Conservation (phyloP, 1,140 invertebrate species). For the Hyles vespertilio region DNA sequence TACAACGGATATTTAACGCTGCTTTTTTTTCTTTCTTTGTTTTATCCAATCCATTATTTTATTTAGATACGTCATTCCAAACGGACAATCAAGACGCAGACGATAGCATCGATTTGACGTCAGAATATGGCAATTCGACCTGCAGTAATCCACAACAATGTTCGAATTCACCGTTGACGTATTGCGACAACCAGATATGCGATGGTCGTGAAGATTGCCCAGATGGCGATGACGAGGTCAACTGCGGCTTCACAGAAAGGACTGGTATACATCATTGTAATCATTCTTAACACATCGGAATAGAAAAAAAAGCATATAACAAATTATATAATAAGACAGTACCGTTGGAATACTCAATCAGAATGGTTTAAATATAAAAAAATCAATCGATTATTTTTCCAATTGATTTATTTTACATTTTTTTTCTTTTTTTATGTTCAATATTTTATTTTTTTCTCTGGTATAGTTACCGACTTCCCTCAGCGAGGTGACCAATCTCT, state of each 20-base stretch:
- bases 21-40: slow-evolving; percentile 12
- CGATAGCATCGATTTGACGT: neutral
- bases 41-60: neutral
- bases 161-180: neutral
- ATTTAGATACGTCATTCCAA: slow-evolving; percentile 1
- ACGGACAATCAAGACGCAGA: neutral
- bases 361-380: no score
- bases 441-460: neutral
- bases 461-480: neutral
- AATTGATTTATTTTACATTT: slow-evolving; percentile 2
- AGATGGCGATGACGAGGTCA: neutral
- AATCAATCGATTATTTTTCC: no score
- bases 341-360: no score
- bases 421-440: slow-evolving; percentile 1
- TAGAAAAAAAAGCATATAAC: no score
- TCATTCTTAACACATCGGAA: no score
- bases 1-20: no score
- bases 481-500: slow-evolving; percentile 6
- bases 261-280: neutral
- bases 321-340: no score
- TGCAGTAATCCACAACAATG: neutral
- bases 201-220: slow-evolving; percentile 11
- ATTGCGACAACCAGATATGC: slow-evolving; percentile 7
- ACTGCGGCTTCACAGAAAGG: neutral
- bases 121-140: neutral